Conservation (phyloP, 1,140 invertebrate species). For the Colletes latitarsis region DNA sequence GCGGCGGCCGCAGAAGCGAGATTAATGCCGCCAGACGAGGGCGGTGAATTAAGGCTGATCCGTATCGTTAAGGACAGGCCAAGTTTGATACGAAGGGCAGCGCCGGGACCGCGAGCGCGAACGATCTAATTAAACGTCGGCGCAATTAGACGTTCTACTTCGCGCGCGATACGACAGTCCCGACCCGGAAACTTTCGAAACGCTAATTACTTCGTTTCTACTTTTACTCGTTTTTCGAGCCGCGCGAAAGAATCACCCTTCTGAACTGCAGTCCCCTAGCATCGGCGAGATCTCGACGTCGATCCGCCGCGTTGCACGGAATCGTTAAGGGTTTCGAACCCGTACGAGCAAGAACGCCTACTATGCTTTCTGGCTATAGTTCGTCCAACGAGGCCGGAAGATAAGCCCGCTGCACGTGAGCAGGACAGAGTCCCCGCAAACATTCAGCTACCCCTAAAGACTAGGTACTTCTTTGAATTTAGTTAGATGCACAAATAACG, state of each 20-base stretch:
- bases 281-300: conserved; percentile 16
- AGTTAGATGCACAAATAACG: too few species aligned
- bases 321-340: neutral
- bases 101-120: conserved; percentile 27
- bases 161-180: conserved; percentile 33
- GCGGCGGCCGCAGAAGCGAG: conserved; percentile 35
- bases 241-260: conserved; percentile 21
- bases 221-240: conserved; percentile 28
- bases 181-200: conserved; percentile 45
- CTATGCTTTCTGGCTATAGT: too few species aligned
- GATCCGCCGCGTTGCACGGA: conserved; percentile 12
- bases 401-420: too few species aligned
- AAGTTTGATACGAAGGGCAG: conserved; percentile 60
- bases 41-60: conserved; percentile 63
- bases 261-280: neutral
- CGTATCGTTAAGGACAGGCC: conserved; percentile 58
- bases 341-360: neutral
- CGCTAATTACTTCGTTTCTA: conserved; percentile 46
- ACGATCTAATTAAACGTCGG: conserved; percentile 59
- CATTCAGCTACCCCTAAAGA: too few species aligned
- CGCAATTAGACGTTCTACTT: conserved; percentile 52
- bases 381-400: too few species aligned
- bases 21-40: conserved; percentile 54
- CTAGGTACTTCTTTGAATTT: too few species aligned
- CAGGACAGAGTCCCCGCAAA: too few species aligned